Percentiles rank a stretch among this genome's conserved stretches.
phyloP scores from a whole-genome alignment of 2,797 vertebrate genomes.

The Eulemur coronatus region DNA sequence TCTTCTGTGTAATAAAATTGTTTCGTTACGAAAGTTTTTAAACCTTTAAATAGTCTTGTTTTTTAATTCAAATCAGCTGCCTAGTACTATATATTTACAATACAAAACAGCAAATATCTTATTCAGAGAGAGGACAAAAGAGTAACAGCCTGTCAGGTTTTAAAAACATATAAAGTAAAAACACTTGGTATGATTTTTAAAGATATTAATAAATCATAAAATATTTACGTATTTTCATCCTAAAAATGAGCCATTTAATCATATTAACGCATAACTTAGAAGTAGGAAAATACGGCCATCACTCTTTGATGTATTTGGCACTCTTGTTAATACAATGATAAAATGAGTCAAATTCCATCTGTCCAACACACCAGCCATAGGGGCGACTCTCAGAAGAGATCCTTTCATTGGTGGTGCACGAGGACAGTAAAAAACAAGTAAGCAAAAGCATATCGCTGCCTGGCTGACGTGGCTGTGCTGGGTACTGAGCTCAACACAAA shows the following conservation, averaged over 20 bases:
- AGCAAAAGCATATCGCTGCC: background rate
- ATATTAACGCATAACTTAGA: background rate
- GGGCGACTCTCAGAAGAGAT: background rate
- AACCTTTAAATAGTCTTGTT: background rate
- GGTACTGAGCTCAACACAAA: background rate
- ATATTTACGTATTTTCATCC: background rate
- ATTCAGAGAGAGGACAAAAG: background rate
- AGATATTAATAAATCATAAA: background rate
- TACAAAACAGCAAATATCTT: background rate
- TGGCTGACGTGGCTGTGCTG: background rate
- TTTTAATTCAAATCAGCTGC: background rate
- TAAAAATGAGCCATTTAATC: background rate
- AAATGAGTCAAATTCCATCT: background rate
- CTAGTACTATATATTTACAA: background rate
- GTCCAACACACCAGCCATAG: fast-evolving
- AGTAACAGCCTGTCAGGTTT: background rate
- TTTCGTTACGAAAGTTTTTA: background rate
- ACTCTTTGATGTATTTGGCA: too few species aligned
- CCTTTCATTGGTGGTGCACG: fast-evolving
- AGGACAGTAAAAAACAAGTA: background rate
- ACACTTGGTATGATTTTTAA: background rate
- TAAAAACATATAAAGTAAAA: background rate
- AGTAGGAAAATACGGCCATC: background rate
- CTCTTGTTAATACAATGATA: background rate
- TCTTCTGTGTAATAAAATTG: background rate